Base-by-base conservation (phyloP, 1,140 invertebrate genomes). In the Zaprionus kolodkinae region DNA sequence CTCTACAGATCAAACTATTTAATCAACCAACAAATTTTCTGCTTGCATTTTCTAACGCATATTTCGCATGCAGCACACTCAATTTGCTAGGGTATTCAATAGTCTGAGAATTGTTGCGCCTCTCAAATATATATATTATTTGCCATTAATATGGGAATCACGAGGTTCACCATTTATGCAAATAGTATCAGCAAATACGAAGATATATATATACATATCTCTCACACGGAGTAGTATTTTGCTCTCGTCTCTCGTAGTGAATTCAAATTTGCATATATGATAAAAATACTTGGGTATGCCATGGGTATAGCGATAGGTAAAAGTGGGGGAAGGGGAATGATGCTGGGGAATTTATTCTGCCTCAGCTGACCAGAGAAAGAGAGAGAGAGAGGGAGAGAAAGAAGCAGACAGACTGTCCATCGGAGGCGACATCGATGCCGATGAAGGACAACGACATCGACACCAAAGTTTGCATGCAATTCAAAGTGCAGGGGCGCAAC, bases 391-490 rank as follows among this genome's bases (percentile, higher is more conserved):
- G 38, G n/a, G 38, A 4, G 6, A 43, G 40, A 5, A n/a, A n/a
- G 12, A 15, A n/a, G 0, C 40, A n/a, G 4, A 6, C n/a, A 11
- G 12, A 13, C 52, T 50, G 45, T 55, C 52, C 21, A 13, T 33
- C 52, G 1, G 40, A 38, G 40, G 13, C n/a, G 56, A 40, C 9
- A 21, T 21, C 21, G 21, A 21, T 21, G 21, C 21, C 21, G 21
- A 21, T 21, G 21, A 1, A 21, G 17, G 17, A 17, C 1, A 17
- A 13, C 25, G 59, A 55, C 35, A 55, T 64, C 45, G 66, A 69
- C 17, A 40, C 36, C 35, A 48, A 70, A 15, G 50, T 54, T 54
- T 33, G 15, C 62, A 38, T 64, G 21, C 21, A 65, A 65, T 43
- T 36, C 52, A 56, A 65, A 65, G 25, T 21, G 10, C 13, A 43